Percentiles rank a stretch among this genome's conserved stretches.
These are phyloP conservation scores for Chrysolina oricalcia DNA, from an alignment of 2,888 invertebrate species.

Conservation along the genomic window DNA sequence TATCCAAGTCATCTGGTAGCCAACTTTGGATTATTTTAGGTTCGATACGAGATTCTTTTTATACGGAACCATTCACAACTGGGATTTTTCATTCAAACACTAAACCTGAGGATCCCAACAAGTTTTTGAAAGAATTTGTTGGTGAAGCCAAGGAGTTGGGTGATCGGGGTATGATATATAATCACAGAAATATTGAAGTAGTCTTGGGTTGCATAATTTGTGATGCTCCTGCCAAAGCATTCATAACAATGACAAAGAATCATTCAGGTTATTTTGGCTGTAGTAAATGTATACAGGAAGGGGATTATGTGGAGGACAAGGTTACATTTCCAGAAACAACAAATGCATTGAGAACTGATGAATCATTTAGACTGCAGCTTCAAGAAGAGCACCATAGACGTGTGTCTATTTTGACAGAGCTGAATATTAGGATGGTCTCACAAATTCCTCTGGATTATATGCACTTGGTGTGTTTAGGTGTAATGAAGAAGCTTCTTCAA, in stretches of 20 bases:
- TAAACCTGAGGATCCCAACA: slow-evolving; percentile 19
- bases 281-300: slow-evolving; percentile 26
- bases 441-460: slow-evolving; percentile 40
- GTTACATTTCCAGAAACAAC: slow-evolving; percentile 35
- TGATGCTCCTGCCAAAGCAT: slow-evolving; percentile 22
- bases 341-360: slow-evolving; percentile 34
- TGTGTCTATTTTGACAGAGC: slow-evolving; percentile 44
- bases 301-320: slow-evolving; percentile 24
- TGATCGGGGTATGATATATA: slow-evolving; percentile 17
- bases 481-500: too few relatives aligned
- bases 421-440: slow-evolving; percentile 48
- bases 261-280: slow-evolving; percentile 24
- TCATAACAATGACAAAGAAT: slow-evolving; percentile 12
- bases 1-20: too few relatives aligned
- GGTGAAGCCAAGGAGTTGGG: slow-evolving; percentile 10
- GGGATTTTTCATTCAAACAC: slow-evolving; percentile 12
- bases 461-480: slow-evolving; percentile 50
- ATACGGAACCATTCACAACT: slow-evolving; percentile 12
- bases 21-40: slow-evolving; percentile 21
- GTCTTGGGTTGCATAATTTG: slow-evolving; percentile 17
- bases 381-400: slow-evolving; percentile 48
- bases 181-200: slow-evolving; percentile 3
- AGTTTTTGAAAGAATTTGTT: slow-evolving; percentile 15
- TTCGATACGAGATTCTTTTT: slow-evolving; percentile 8
- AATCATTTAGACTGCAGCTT: slow-evolving; percentile 29